phyloP scores from a whole-genome alignment of 2,888 invertebrate species.

The Lasioglossum leucozonium region DNA sequence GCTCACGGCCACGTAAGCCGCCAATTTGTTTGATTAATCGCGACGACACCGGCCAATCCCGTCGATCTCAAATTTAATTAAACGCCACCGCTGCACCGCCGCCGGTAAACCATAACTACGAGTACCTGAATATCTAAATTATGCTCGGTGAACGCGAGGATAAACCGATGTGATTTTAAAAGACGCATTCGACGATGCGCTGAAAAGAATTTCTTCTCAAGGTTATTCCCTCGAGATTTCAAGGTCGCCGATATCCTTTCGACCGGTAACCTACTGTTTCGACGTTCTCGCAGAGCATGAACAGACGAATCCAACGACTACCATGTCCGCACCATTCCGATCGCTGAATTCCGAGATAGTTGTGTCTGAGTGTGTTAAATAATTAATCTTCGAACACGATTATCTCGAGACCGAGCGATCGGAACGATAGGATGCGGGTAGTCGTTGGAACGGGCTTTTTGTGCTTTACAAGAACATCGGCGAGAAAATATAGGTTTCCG shows the following conservation, averaged over 20 bases:
- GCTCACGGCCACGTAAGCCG: slow-evolving; percentile 90
- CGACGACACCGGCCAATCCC: not conserved
- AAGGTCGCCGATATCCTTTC: not conserved
- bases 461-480: not conserved
- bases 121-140: not conserved
- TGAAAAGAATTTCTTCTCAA: not conserved
- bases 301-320: not conserved
- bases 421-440: not conserved
- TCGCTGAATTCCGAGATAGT: not conserved
- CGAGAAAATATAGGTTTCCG: not conserved
- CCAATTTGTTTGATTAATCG: not conserved
- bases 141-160: not conserved
- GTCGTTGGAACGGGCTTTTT: not conserved
- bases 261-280: too few species aligned
- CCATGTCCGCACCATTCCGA: not conserved
- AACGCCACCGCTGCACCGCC: not conserved
- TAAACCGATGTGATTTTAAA: not conserved
- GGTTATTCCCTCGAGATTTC: not conserved
- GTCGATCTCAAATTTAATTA: not conserved
- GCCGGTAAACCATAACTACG: not conserved
- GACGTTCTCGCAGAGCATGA: not conserved
- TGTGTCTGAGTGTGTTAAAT: not conserved
- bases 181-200: not conserved
- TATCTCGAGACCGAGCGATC: not conserved
- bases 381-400: not conserved